phyloP scores from a whole-genome alignment of 2,888 invertebrate species.

The Lithophane semibrunnea region DNA sequence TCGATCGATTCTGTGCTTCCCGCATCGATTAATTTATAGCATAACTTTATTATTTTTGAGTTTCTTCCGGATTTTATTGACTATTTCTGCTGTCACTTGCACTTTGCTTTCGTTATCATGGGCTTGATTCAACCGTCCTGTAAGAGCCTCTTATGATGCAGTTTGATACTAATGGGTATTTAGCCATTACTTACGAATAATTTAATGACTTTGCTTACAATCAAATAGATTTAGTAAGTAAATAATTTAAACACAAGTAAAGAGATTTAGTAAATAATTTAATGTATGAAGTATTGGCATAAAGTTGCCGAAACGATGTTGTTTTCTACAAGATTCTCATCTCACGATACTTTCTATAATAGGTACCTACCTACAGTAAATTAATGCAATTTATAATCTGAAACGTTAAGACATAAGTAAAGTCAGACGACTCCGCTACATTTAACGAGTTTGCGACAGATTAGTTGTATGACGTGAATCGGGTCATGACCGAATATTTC shows the following conservation, averaged over 20 bases:
- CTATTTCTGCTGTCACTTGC: background rate
- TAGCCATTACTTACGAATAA: background rate
- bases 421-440: background rate
- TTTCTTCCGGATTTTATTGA: background rate
- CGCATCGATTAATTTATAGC: no score
- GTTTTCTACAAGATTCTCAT: background rate
- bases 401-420: constrained; percentile 4
- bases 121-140: background rate
- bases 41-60: background rate
- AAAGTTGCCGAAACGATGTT: no score
- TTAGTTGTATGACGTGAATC: constrained; percentile 30
- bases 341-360: background rate
- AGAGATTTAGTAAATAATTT: no score
- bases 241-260: no score
- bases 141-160: background rate
- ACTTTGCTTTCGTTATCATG: background rate
- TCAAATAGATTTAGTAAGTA: no score
- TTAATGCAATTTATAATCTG: constrained; percentile 22
- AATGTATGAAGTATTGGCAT: no score
- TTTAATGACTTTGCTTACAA: no score
- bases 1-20: no score
- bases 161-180: background rate
- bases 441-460: constrained; percentile 41
- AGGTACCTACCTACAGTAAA: background rate
- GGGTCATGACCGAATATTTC: constrained; percentile 53